Percentiles rank a stretch among this genome's conserved stretches.
Evolutionary conservation across 2,888 invertebrate species (phyloP).

Genomic region (Luperina testacea): DNA sequence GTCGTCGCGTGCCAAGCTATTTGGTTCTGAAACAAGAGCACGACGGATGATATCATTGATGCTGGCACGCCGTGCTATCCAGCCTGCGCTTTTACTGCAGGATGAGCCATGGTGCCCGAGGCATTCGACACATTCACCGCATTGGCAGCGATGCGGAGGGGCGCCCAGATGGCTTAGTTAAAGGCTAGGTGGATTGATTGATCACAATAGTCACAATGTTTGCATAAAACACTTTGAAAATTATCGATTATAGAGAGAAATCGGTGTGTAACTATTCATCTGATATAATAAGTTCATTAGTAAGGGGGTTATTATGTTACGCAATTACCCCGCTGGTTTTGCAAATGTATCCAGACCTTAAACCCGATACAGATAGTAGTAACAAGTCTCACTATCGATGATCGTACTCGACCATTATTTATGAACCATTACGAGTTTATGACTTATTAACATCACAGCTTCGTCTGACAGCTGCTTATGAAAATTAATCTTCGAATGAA

Average conservation of each 20-base stretch:
- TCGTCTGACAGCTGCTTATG: slow-evolving; percentile 65
- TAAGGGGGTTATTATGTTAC: no score
- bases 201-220: neutral
- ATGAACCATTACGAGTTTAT: slow-evolving; percentile 62
- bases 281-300: no score
- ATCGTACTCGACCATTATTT: slow-evolving; percentile 71
- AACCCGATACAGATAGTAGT: slow-evolving; percentile 44
- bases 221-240: neutral
- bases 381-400: slow-evolving; percentile 79
- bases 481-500: slow-evolving; percentile 65
- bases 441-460: slow-evolving; percentile 69
- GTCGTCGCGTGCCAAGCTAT: no score
- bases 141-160: no score
- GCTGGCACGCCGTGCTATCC: no score
- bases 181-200: neutral
- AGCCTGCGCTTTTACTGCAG: no score
- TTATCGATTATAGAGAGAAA: neutral
- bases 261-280: no score
- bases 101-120: no score
- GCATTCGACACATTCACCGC: no score
- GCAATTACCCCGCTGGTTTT: neutral
- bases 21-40: no score
- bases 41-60: no score
- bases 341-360: slow-evolving; percentile 3
- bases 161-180: no score